Evolutionary conservation across 1,140 invertebrate species (phyloP).

Genomic region (Scaptomyza hsui): DNA sequence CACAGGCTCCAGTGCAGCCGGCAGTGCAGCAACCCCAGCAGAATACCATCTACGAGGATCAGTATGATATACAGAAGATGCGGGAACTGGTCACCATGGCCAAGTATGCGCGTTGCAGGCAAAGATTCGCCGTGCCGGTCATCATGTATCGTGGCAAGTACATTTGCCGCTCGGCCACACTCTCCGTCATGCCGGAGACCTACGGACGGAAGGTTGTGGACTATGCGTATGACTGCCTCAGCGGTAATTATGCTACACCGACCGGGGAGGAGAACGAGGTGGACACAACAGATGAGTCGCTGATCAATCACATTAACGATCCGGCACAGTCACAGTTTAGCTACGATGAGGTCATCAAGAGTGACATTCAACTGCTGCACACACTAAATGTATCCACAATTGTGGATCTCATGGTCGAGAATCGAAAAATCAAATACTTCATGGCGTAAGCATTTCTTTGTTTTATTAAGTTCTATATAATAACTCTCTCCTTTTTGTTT

Average conservation of each 20-base stretch:
- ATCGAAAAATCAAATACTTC: slow-evolving; percentile 94
- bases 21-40: slow-evolving; percentile 59
- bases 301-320: slow-evolving; percentile 73
- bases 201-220: slow-evolving; percentile 86
- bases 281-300: slow-evolving; percentile 80
- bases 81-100: slow-evolving; percentile 87
- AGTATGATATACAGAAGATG: slow-evolving; percentile 86
- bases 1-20: slow-evolving; percentile 14
- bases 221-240: slow-evolving; percentile 77
- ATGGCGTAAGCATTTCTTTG: slow-evolving; percentile 88
- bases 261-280: slow-evolving; percentile 72
- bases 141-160: slow-evolving; percentile 91
- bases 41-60: slow-evolving; percentile 87
- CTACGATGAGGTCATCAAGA: slow-evolving; percentile 87
- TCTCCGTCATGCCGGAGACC: slow-evolving; percentile 90
- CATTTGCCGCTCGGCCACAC: slow-evolving; percentile 88
- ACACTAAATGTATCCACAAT: slow-evolving; percentile 90
- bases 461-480: too few relatives aligned
- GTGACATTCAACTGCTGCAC: slow-evolving; percentile 91
- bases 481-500: slow-evolving; percentile 18
- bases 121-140: slow-evolving; percentile 91
- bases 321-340: slow-evolving; percentile 69
- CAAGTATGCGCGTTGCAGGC: slow-evolving; percentile 87
- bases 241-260: slow-evolving; percentile 62
- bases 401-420: slow-evolving; percentile 94